phyloP scores from a whole-genome alignment of 2,888 invertebrate genomes.

The Acronicta aceris region DNA sequence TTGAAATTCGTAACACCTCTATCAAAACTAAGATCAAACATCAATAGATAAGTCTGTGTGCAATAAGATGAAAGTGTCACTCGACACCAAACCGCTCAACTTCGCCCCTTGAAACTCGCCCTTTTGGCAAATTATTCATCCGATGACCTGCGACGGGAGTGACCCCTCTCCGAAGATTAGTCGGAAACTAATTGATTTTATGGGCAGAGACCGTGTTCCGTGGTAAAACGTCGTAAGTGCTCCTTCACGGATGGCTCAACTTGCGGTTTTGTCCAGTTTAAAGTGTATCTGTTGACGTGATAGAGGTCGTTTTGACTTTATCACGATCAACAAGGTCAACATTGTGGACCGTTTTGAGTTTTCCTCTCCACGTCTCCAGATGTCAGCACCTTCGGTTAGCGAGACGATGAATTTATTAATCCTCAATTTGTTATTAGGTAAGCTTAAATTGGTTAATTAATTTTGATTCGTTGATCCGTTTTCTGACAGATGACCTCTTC shows the following conservation, averaged over 20 bases:
- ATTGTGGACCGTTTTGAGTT: constrained; percentile 1
- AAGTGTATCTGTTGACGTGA: constrained; percentile 54
- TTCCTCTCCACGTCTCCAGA: constrained; percentile 3
- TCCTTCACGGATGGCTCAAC: constrained; percentile 52
- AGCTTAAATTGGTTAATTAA: background rate
- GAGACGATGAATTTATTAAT: background rate
- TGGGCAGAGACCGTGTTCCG: constrained; percentile 41
- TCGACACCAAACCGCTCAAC: constrained; percentile 26
- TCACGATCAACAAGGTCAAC: constrained; percentile 35
- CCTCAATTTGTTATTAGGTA: background rate
- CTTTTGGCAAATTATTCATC: constrained; percentile 73
- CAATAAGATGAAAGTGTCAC: constrained; percentile 16
- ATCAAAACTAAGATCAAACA: background rate
- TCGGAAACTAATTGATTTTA: constrained; percentile 78
- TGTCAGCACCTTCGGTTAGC: background rate
- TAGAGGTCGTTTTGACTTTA: constrained; percentile 58
- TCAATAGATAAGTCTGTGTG: background rate
- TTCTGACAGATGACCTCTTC: too few species aligned
- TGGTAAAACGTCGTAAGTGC: constrained; percentile 52
- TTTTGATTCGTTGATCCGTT: too few species aligned
- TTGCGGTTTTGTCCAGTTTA: constrained; percentile 61
- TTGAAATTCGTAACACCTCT: background rate
- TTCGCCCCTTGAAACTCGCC: constrained; percentile 55
- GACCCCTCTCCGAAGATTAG: constrained; percentile 74
- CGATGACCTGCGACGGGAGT: constrained; percentile 67